A percentile compares a stretch with the other conserved stretches of the same genome.
phyloP scores from a whole-genome alignment of 92 coral and sea anemone genomes.

The Epizoanthus rinbou region DNA sequence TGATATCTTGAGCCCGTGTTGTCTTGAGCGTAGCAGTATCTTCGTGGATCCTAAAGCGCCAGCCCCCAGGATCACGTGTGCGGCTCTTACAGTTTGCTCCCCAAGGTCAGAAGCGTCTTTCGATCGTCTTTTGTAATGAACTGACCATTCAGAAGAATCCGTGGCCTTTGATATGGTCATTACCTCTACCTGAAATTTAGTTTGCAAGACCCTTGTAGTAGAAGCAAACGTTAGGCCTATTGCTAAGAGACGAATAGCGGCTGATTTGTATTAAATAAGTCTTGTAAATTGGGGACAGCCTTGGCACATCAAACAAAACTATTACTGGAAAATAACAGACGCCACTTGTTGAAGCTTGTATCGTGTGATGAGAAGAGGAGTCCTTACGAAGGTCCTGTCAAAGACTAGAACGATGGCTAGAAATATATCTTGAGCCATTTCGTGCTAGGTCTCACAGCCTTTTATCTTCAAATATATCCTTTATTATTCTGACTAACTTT shows the following conservation, averaged over 20 bases:
- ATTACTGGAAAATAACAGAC: no score
- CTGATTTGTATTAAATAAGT: neutral
- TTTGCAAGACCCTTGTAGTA: no score
- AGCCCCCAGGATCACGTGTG: slow-evolving; percentile 59
- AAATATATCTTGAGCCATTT: no score
- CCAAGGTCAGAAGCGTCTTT: slow-evolving; percentile 34
- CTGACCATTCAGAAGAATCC: slow-evolving; percentile 53
- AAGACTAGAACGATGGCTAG: no score
- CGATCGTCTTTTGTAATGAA: slow-evolving; percentile 49
- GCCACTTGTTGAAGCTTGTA: no score
- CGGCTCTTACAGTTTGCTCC: slow-evolving; percentile 49
- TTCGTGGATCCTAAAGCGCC: slow-evolving; percentile 72
- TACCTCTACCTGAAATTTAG: slow-evolving; percentile 40
- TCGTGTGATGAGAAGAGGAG: no score
- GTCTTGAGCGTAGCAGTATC: slow-evolving; percentile 62
- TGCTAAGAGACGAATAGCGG: neutral
- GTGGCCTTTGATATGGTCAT: slow-evolving; percentile 29
- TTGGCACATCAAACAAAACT: no score
- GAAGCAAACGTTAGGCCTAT: neutral
- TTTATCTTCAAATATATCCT: no score
- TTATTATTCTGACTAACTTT: no score
- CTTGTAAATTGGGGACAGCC: no score
- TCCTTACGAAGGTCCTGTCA: no score
- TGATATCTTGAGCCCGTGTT: slow-evolving; percentile 55
- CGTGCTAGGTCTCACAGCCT: no score